A percentile compares a stretch with the other conserved stretches of the same genome.
Conservation (phyloP, 2,113 vertebrate species). For the Lepus europaeus region DNA sequence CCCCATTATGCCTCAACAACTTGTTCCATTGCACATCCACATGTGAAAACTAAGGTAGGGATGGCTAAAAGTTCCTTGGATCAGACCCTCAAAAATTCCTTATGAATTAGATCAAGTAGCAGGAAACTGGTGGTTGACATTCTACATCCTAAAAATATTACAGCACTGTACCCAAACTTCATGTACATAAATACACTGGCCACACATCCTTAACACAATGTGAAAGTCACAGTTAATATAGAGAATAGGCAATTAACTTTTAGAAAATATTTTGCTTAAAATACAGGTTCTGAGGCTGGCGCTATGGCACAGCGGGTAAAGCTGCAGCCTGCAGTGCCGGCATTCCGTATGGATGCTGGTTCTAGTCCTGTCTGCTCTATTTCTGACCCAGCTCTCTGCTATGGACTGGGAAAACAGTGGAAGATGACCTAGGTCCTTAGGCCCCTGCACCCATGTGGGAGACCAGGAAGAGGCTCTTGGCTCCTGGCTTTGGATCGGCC, state of each 20-base stretch:
- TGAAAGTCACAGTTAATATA: neutral
- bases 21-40: neutral
- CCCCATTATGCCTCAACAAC: neutral
- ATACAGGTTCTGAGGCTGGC: neutral
- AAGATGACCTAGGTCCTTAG: no score
- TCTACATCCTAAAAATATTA: neutral
- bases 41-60: neutral
- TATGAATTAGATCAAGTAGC: neutral
- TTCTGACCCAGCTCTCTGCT: no score
- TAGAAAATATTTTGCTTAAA: neutral
- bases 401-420: no score
- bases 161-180: neutral
- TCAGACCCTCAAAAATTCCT: neutral
- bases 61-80: neutral
- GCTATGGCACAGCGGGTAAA: no score
- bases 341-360: no score
- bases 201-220: neutral
- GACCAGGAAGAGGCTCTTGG: no score
- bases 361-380: no score
- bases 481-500: no score
- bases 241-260: neutral
- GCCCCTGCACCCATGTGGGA: no score
- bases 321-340: no score
- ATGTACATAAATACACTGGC: neutral
- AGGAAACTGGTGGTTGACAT: neutral